Evolutionary conservation across 2,888 invertebrate species (phyloP), one percentile per base, ranked within the genome.

Genomic region (Carterocephalus palaemon): DNA sequence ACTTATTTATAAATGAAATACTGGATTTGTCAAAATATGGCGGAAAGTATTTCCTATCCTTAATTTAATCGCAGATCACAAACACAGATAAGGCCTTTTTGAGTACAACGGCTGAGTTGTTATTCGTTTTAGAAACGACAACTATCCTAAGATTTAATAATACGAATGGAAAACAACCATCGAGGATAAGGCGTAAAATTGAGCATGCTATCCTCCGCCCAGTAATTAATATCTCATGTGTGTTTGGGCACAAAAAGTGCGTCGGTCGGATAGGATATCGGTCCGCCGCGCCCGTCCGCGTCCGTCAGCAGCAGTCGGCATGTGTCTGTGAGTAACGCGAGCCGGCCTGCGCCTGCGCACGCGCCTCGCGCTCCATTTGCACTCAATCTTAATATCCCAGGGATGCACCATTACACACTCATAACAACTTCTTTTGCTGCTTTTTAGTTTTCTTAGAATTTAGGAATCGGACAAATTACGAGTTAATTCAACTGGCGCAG

Each of bases 201-300:
- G 69, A 67, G 71, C 74, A 62, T 70, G 66, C 68, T 78, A 81
- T 60, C 65, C 71, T 67, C 76, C 76, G 70, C 77, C 80, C 75
- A 62, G 70, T 81, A 83, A 85, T 84, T 82, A 78, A 84, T 74
- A 83, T 76, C 76, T 73, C 59, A 75, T 80, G 79, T 80, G 79
- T 69, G 66, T 62, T 66, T 51, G 57, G 53, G 57, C 59, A 70
- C 67, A 80, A 81, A 75, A 85, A 84, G 77, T 80, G 75, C 57
- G 72, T 74, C 75, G 67, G 66, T 63, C 53, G 61, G 62, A 68
- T 66, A 77, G 79, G 75, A 79, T 75, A 29, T 45, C 45, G 31
- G 45, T 24, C 24, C 37, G 45, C 16, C 5, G 19, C 37, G 45
- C 16, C 5, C 29, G 59, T 57, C 57, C 58, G 59, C n/a, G n/a